phyloP scores from a whole-genome alignment of 2,113 vertebrate genomes.

The Todiramphus saurophagus region DNA sequence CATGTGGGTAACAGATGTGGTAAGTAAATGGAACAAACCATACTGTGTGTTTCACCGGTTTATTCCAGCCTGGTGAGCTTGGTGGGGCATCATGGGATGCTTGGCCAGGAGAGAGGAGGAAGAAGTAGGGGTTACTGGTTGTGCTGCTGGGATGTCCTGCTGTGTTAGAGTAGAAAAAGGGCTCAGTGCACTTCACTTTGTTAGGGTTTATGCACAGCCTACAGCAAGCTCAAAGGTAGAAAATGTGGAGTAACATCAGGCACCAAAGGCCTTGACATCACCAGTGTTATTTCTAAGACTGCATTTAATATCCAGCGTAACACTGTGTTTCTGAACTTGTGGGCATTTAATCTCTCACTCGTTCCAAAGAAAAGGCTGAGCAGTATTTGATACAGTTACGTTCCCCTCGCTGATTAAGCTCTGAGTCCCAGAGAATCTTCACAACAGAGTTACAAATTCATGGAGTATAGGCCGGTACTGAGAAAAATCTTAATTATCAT shows the following conservation, averaged over 20 bases:
- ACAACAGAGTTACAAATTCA: background rate
- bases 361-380: background rate
- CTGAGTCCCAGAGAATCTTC: background rate
- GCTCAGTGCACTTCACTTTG: background rate
- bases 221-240: background rate
- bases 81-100: rapidly evolving
- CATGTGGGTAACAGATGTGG: constrained; percentile 85
- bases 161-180: background rate
- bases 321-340: background rate
- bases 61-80: background rate
- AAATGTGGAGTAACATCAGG: background rate
- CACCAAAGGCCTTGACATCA: background rate
- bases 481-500: background rate
- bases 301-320: background rate
- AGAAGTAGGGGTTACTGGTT: background rate
- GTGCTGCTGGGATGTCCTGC: background rate
- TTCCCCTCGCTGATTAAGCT: background rate
- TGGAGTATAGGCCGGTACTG: background rate
- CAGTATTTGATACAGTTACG: background rate
- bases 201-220: background rate
- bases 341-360: background rate
- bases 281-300: background rate
- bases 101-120: background rate
- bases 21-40: constrained; percentile 68
- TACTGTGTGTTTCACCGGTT: rapidly evolving